Evolutionary conservation across 64 coral and sea anemone genomes (phyloP), one percentile per base, ranked within the genome.

Genomic region (Acropora yongei): DNA sequence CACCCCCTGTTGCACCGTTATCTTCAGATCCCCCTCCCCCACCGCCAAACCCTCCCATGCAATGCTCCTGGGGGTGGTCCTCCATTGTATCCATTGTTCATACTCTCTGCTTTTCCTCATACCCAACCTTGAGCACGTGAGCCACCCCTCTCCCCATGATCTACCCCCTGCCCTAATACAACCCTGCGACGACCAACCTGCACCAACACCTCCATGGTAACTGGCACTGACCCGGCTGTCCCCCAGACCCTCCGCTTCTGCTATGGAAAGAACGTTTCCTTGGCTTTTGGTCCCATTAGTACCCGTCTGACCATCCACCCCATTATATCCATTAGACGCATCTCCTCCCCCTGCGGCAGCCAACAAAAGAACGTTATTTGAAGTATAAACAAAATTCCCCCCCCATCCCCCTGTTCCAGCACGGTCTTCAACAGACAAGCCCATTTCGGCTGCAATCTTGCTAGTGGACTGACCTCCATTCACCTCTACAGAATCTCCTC

Each of bases 401-500:
- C 68, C 69, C 19, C 89, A 79, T 44, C 89, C 80, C 4, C 89
- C 89, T 13, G 88, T 90, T 6, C 88, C 88, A 72, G 88, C 88
- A 73, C 72, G 75, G 55, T 93, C 92, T 13, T 93, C 80, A 0
- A 94, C 80, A 77, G 87, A 94, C 0, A 72, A 7, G 5, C 93
- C 86, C 1, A 89, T 57, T 53, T 89, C 17, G 66, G 78, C 92
- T 40, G 92, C 92, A 40, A 79, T 94, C 49, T 7, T n/a, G 9
- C 41, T 89, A 46, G 92, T 89, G 39, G 44, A 39, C 65, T 18
- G 18, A 5, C 85, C 86, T 41, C 78, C 92, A 50, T 93, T 74
- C 12, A 88, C 61, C 71, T 93, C 86, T 14, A 88, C 92, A 69
- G 86, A 85, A 46, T 91, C 47, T 65, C 89, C 89, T 75, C 85